Evolutionary conservation across 2,797 vertebrate genomes (phyloP), one percentile per base, ranked within the genome.

Genomic region (Gymnodraco acuticeps): DNA sequence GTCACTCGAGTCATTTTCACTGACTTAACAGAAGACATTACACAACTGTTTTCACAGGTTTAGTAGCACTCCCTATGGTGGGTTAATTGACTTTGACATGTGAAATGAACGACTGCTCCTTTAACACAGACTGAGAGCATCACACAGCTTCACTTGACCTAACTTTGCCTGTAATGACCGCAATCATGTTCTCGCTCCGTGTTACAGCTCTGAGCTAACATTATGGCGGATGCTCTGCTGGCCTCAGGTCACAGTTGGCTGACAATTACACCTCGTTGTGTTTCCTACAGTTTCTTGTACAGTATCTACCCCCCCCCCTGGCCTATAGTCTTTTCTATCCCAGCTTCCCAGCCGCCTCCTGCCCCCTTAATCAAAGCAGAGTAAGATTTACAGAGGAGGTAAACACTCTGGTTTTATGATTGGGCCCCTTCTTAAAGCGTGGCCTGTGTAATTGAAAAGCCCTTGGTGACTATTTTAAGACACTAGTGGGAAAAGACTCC

Each of bases 341-440:
- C 68, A 50, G 81, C 81, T 78, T 84, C 89, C 80, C 83, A 71
- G 82, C 77, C 70, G 77, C 77, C 81, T 87, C 71, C 83, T 90
- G 80, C 81, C 90, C 88, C 84, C 87, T 90, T 84, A 90, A 91
- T 94, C 91, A 94, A 88, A 93, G 87, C 87, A 66, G 64, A 84
- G 83, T 84, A 87, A 93, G 88, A 93, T 94, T 92, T 92, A 93
- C 85, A 90, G 92, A 90, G 87, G 90, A 92, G 90, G 88, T 94
- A 90, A 93, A 94, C 92, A 90, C 80, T 87, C 86, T 93, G 92
- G 93, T 94, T 94, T 93, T 93, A 92, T 93, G 93, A 93, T 94
- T 94, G 91, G 87, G 89, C 88, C 93, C 92, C 91, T 93, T 93
- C 90, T 86, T 87, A 90, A 82, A 84, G 85, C 87, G 89, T 89